These are phyloP conservation scores for Thomomys bottae DNA, from an alignment of 2,113 vertebrate species.

Conservation along the genomic window DNA sequence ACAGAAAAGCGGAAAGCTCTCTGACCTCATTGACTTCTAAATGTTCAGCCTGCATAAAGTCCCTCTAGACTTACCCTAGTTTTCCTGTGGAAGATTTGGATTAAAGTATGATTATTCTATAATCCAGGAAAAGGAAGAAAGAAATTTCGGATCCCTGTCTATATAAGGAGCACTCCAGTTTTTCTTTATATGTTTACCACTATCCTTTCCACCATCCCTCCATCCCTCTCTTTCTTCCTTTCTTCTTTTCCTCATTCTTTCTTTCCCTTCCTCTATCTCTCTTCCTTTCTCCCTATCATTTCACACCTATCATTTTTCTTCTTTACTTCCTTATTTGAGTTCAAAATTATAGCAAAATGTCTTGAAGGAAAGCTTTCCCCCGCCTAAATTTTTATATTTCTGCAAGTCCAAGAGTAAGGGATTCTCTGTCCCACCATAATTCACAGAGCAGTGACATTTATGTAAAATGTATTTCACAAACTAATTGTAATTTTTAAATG, in stretches of 20 bases:
- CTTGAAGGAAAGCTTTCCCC: background rate
- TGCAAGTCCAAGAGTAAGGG: background rate
- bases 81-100: conserved; percentile 57
- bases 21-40: conserved; percentile 28
- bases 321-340: background rate
- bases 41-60: background rate
- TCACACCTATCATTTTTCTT: too few species aligned
- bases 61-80: background rate
- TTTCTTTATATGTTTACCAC: background rate
- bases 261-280: too few species aligned
- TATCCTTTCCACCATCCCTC: too few species aligned
- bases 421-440: background rate
- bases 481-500: background rate
- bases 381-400: too few species aligned
- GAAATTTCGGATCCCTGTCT: conserved; percentile 3
- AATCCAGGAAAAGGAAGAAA: conserved; percentile 18
- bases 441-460: background rate
- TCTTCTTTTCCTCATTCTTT: too few species aligned
- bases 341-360: conserved; percentile 18
- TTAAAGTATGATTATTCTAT: conserved; percentile 40
- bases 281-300: too few species aligned
- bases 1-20: background rate
- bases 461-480: background rate
- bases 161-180: background rate
- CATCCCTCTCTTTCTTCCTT: background rate